Base-by-base conservation (phyloP, 2,888 invertebrate species). In the Cerastis rubricosa region DNA sequence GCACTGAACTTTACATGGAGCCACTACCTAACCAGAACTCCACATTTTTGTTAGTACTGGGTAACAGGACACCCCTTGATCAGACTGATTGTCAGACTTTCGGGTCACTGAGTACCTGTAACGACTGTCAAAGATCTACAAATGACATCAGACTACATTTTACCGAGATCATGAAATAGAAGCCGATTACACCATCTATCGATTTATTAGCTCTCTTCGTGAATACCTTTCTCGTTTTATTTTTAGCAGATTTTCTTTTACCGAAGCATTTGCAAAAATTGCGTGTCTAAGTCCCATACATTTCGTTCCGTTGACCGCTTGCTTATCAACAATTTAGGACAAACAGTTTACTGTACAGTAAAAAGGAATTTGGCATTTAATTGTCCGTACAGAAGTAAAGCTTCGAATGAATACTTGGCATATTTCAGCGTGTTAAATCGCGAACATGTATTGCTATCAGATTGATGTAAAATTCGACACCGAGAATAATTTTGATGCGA, bases 391-490 rank as follows among this genome's bases (percentile, higher is more conserved):
- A 35, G 35, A 67, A 72, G 35, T 51, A 35, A 51, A 59, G n/a
- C 51, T 54, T 22, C 17, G 12, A 68, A 78, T 40, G 43, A 69
- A 83, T 78, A 74, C 64, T 74, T 72, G 40, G 49, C 40, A 74
- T 47, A 80, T 69, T 73, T 69, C 47, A 63, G 76, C 73, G 71
- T 72, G 61, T 51, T 29, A 64, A 83, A 88, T 83, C 68, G 67
- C 57, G 14, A 77, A 59, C 67, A 81, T 75, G 79, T 78, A 77
- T 83, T 78, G 76, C 81, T 80, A 83, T 85, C 75, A 79, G 79
- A 87, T 78, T 73, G 63, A 67, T 76, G 88, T 78, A 84, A 85
- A 80, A 83, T 83, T 78, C 63, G 65, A 80, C 78, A 64, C 63
- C 66, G 22, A 75, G 77, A 74, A 79, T 54, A 68, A 71, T 76